Evolutionary conservation across 2,113 vertebrate species (phyloP).

Genomic region (Sminthopsis crassicaudata): DNA sequence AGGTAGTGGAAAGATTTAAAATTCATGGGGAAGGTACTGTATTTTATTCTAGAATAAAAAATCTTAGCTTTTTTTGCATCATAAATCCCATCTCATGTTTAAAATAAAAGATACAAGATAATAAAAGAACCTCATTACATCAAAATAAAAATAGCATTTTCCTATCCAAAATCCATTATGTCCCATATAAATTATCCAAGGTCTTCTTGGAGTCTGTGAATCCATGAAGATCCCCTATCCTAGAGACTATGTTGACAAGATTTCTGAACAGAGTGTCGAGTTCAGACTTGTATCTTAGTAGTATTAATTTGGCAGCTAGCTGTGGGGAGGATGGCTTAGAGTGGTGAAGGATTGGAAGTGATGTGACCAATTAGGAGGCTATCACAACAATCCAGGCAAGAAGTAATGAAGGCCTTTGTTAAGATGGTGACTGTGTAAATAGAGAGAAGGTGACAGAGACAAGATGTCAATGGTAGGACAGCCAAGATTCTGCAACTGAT

Average conservation of each 20-base stretch:
- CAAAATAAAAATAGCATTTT: not conserved
- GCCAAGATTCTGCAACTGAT: not conserved
- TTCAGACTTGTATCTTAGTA: not conserved
- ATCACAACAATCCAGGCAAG: not conserved
- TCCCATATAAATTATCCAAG: not conserved
- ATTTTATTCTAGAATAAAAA: not conserved
- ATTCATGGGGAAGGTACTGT: not conserved
- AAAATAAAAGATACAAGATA: not conserved
- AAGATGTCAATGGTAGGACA: not conserved
- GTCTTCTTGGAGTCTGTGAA: not conserved
- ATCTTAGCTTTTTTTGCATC: not conserved
- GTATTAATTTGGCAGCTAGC: slow-evolving; percentile 1
- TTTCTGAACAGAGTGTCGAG: not conserved
- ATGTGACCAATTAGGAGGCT: not conserved
- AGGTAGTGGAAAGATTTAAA: not conserved
- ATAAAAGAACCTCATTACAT: not conserved
- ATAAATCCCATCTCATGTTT: not conserved
- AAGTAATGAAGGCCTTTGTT: not conserved
- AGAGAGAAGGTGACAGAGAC: not conserved
- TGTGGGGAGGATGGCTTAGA: not conserved
- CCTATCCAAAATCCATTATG: not conserved
- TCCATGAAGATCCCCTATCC: not conserved
- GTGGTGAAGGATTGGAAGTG: not conserved
- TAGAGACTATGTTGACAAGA: not conserved
- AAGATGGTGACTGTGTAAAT: not conserved